Conservation (phyloP, 2,888 invertebrate species). For the Drosophila suboccidentalis region DNA sequence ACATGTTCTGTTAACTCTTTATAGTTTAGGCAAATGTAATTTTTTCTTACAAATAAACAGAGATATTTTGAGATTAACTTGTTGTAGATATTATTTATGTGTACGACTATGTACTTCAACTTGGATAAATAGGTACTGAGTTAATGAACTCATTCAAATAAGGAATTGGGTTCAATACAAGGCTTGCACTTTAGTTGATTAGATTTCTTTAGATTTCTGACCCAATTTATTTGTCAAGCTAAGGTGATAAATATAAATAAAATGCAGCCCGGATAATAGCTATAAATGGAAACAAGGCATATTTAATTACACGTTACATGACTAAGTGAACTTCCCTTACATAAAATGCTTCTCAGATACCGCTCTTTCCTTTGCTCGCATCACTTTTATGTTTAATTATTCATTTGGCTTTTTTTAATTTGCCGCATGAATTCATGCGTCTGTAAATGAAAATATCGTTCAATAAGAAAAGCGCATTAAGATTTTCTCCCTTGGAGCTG, state of each 20-base stretch:
- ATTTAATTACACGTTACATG: conserved; percentile 5
- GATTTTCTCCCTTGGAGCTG: conserved; percentile 15
- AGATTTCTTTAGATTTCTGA: too few relatives aligned
- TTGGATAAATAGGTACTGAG: background rate
- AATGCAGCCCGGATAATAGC: too few relatives aligned
- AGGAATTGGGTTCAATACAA: too few relatives aligned
- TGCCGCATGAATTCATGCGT: conserved; percentile 41
- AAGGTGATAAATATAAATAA: too few relatives aligned
- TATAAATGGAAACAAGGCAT: background rate
- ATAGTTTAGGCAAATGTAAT: background rate
- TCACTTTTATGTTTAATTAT: conserved; percentile 43
- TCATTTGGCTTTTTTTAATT: conserved; percentile 42
- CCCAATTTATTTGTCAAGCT: too few relatives aligned
- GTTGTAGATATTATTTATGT: too few relatives aligned
- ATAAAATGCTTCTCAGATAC: background rate
- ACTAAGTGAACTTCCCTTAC: conserved; percentile 14
- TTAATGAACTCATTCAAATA: too few relatives aligned
- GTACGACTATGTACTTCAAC: too few relatives aligned
- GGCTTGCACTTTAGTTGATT: too few relatives aligned
- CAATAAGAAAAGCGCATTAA: conserved; percentile 54
- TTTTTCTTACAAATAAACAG: too few relatives aligned
- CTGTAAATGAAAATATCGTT: conserved; percentile 42
- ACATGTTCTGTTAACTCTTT: background rate
- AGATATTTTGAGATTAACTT: too few relatives aligned
- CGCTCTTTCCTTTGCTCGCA: conserved; percentile 9